Evolutionary conservation across 35 echinoderm and acorn worm genomes (phyloP), one percentile per base, ranked within the genome.

Genomic region (Amphiura filiformis): DNA sequence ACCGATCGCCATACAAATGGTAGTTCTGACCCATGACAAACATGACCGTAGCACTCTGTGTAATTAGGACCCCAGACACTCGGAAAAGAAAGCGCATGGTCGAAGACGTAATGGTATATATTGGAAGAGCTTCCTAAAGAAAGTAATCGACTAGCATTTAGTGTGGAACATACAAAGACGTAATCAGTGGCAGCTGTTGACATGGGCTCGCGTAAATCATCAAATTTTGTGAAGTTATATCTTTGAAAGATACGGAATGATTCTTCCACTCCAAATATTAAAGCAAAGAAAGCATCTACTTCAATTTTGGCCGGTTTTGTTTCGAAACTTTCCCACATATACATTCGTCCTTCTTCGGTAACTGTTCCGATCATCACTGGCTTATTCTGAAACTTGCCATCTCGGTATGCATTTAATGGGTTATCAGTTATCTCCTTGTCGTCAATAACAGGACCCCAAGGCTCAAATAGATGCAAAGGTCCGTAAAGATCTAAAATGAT

Each of bases 331-430:
- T 32, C 76, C n/a, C n/a, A 84, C 17, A 93, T 86, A 85, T 78
- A 88, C 18, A 89, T 5, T 1, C 86, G 15, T 0, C 79, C 87
- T 70, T 93, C 91, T 79, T 88, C 91, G 13, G 65, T 41, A 1
- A 70, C 5, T 20, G 79, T 84, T 1, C 91, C 91, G 14, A 89
- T 44, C 5, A 93, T 93, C 11, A 89, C 39, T 31, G 91, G 91
- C 38, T 80, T 93, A 26, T 39, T 20, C 18, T 89, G 80, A 39
- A 84, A 93, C 18, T 39, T 38, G 37, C 87, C 91, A 11, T 14
- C 22, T 79, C 37, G 39, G 20, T 89, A 79, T 28, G 57, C 32
- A 28, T 61, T 36, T 31, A 89, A 34, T 17, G 91, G 81, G 28
- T 85, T 23, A 15, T 2, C 9, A 70, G 61, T 5, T 18, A 70